phyloP scores from a whole-genome alignment of 2,888 invertebrate genomes.

The Taenaris catops region DNA sequence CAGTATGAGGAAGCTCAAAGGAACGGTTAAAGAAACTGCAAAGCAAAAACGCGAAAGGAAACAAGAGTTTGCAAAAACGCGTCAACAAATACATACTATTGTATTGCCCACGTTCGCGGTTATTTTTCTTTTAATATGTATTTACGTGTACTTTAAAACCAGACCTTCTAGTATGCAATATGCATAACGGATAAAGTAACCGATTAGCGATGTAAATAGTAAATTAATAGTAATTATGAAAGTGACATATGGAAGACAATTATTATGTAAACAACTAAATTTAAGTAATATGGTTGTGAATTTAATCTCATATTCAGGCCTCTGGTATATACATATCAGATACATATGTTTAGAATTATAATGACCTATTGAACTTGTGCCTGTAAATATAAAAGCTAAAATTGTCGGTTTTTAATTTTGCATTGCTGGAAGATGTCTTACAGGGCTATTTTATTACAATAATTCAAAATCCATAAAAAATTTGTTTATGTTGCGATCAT shows the following conservation, averaged over 20 bases:
- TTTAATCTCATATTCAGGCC: no score
- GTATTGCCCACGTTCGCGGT: conserved; percentile 87
- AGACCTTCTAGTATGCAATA: conserved; percentile 79
- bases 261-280: conserved; percentile 6
- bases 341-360: conserved; percentile 22
- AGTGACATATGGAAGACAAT: conserved; percentile 8
- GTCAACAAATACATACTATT: conserved; percentile 88
- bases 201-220: conserved; percentile 21
- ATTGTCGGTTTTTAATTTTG: no score
- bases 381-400: no score
- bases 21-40: conserved; percentile 89
- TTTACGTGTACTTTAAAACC: conserved; percentile 90
- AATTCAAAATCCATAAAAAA: no score
- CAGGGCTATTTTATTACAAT: no score
- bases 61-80: conserved; percentile 89
- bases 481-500: no score
- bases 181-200: conserved; percentile 35
- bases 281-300: conserved; percentile 25
- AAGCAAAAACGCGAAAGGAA: conserved; percentile 92
- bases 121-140: conserved; percentile 84
- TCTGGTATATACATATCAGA: conserved; percentile 21
- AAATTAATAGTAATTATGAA: conserved; percentile 15
- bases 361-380: no score
- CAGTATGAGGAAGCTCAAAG: conserved; percentile 89
- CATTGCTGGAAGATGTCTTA: no score